Evolutionary conservation across 2,797 vertebrate species (phyloP).

Genomic region (Hapalemur alaotrensis): DNA sequence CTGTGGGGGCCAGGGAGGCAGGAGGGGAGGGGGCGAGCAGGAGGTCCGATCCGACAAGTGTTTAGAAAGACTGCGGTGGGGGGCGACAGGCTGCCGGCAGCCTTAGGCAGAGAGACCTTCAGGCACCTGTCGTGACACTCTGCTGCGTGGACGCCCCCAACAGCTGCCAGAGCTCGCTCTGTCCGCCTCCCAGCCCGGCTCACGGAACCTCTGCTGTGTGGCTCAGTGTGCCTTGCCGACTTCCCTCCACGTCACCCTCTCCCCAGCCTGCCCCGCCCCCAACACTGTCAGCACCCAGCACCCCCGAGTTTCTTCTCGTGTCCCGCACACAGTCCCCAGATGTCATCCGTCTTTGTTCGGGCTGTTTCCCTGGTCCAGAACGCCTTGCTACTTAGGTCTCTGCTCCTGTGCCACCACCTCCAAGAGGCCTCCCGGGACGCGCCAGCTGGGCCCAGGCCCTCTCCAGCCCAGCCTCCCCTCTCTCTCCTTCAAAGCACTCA

Average conservation of each 20-base stretch:
- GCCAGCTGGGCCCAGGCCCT: background rate
- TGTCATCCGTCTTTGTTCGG: background rate
- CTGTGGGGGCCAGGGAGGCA: accelerated
- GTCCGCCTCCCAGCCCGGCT: background rate
- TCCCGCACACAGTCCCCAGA: background rate
- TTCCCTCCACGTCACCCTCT: accelerated
- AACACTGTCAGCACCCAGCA: background rate
- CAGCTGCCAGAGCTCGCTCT: background rate
- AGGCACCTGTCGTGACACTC: background rate
- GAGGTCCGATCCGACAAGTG: background rate
- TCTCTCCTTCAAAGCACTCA: too few species aligned
- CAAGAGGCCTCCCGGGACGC: background rate
- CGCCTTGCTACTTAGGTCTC: background rate
- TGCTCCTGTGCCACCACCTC: background rate
- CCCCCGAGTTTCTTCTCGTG: accelerated
- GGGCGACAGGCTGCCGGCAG: background rate
- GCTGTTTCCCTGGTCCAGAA: background rate
- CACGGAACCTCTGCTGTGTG: accelerated
- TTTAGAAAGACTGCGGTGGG: too few species aligned
- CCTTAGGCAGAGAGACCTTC: background rate
- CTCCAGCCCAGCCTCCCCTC: background rate
- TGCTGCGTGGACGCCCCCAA: background rate
- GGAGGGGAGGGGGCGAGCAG: background rate
- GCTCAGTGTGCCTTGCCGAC: background rate
- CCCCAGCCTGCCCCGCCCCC: background rate